A percentile compares a stretch with the other conserved stretches of the same genome.
Evolutionary conservation across 2,113 vertebrate species (phyloP).

Genomic region (Hystrix cristata): DNA sequence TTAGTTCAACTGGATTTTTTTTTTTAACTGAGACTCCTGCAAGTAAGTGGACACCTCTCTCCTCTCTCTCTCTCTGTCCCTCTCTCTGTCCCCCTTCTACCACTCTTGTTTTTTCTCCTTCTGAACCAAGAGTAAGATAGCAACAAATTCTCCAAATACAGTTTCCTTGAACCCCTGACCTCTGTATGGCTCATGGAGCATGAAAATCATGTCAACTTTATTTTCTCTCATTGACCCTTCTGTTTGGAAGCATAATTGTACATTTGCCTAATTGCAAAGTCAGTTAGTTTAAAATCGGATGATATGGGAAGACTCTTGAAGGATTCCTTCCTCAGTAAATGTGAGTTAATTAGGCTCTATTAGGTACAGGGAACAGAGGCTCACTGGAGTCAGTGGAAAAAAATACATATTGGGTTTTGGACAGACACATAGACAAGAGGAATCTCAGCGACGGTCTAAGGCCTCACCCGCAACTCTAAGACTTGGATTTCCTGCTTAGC

Average conservation of each 20-base stretch:
- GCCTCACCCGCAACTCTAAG: neutral
- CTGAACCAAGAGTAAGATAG: constrained; percentile 17
- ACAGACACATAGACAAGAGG: neutral
- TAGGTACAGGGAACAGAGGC: neutral
- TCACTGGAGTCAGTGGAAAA: neutral
- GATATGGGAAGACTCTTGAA: neutral
- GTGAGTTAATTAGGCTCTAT: neutral
- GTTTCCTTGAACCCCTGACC: neutral
- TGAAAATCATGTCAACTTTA: constrained; percentile 6
- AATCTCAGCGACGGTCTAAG: neutral
- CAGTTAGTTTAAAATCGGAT: neutral
- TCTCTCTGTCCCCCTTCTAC: neutral
- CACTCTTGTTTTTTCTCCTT: neutral
- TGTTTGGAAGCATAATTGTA: neutral
- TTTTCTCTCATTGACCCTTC: neutral
- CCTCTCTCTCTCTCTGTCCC: too few relatives aligned
- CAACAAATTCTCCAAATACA: neutral
- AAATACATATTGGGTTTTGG: neutral
- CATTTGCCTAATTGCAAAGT: neutral
- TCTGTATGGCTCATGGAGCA: neutral
- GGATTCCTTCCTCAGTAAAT: neutral
- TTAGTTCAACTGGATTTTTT: neutral
- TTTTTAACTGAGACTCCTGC: neutral
- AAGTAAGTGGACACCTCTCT: neutral
- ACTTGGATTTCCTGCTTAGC: constrained; percentile 1